phyloP scores from a whole-genome alignment of 2,113 vertebrate species.

The Tupaia chinensis region DNA sequence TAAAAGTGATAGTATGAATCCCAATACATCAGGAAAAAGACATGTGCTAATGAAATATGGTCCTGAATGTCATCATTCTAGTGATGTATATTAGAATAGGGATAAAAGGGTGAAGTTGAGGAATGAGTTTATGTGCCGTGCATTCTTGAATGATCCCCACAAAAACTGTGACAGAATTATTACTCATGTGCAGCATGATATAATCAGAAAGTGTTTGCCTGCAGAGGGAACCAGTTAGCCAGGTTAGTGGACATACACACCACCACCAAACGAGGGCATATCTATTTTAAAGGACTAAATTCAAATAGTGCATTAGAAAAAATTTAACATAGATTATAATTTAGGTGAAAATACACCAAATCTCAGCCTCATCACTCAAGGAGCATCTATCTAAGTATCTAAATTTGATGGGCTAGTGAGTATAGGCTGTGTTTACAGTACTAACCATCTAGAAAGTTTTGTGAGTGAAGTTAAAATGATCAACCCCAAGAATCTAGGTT shows the following conservation, averaged over 20 bases:
- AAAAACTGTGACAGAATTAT: constrained; percentile 67
- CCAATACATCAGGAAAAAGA: constrained; percentile 67
- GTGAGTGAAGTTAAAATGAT: not conserved
- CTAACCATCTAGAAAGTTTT: not conserved
- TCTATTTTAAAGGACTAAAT: constrained; percentile 7
- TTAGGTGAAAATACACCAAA: not conserved
- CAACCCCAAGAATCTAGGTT: not conserved
- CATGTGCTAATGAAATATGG: constrained; percentile 42
- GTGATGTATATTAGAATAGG: constrained; percentile 62
- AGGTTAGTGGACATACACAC: not conserved
- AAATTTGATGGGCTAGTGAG: not conserved
- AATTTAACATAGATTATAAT: not conserved
- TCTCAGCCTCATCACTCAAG: not conserved
- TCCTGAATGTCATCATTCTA: not conserved
- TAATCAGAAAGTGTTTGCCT: not conserved
- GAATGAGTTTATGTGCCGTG: constrained; percentile 56
- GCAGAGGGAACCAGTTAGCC: not conserved
- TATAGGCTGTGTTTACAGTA: not conserved
- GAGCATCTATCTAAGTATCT: not conserved
- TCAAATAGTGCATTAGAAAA: not conserved
- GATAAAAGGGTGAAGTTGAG: constrained; percentile 54
- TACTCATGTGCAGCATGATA: not conserved
- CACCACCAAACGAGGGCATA: not conserved
- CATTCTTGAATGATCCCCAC: constrained; percentile 54
- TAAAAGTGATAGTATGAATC: not conserved